A percentile compares a stretch with the other conserved stretches of the same genome.
These are phyloP conservation scores for Agonopterix arenella DNA, from an alignment of 2,888 invertebrate genomes.

Conservation along the genomic window DNA sequence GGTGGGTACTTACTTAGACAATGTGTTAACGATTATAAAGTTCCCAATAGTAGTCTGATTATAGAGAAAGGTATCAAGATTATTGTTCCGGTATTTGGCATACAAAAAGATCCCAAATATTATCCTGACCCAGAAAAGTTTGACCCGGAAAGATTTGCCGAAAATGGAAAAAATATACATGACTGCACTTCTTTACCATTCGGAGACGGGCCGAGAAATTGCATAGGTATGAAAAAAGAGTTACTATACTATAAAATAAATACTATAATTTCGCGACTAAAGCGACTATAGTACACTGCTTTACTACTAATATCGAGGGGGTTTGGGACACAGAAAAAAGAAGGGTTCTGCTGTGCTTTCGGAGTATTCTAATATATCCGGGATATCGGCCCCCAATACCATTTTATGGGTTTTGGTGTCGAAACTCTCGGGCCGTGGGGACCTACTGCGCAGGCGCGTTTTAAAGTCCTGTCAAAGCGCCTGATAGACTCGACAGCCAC, in stretches of 20 bases:
- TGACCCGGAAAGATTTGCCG: conserved; percentile 74
- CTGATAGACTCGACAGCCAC: too few relatives aligned
- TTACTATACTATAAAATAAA: background rate
- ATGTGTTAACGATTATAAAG: background rate
- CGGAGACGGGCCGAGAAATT: conserved; percentile 74
- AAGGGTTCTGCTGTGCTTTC: background rate
- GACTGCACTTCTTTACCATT: conserved; percentile 60
- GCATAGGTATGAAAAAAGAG: conserved; percentile 53
- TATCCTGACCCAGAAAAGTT: conserved; percentile 71
- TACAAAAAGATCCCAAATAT: conserved; percentile 65
- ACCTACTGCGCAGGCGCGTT: too few relatives aligned
- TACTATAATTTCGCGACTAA: background rate
- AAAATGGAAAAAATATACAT: conserved; percentile 59
- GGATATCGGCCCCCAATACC: too few relatives aligned
- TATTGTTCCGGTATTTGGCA: conserved; percentile 44
- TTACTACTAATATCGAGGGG: too few relatives aligned
- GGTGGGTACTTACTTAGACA: background rate
- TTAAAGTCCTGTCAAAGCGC: too few relatives aligned
- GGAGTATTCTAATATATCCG: too few relatives aligned
- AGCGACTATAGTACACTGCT: background rate
- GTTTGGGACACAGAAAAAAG: background rate
- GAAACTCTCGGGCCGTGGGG: too few relatives aligned
- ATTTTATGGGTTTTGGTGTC: too few relatives aligned
- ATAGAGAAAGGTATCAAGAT: conserved; percentile 14
- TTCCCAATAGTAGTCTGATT: conserved; percentile 1